Conservation (phyloP, 2,113 vertebrate genomes). For the Callipepla squamata region DNA sequence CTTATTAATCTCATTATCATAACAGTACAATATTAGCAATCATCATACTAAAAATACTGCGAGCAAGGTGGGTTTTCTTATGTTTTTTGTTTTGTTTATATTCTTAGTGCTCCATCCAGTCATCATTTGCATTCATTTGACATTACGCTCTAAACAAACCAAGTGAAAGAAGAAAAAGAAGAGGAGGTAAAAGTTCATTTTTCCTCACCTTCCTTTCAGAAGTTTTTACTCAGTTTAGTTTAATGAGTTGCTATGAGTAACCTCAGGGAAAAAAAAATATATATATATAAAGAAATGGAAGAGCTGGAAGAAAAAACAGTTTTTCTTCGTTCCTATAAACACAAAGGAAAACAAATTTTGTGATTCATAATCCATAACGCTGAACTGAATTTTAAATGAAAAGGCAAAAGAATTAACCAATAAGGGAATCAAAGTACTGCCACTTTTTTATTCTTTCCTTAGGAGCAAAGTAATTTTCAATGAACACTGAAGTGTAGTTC, state of each 20-base stretch:
- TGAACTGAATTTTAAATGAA: background rate
- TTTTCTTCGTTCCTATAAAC: background rate
- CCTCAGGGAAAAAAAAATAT: background rate
- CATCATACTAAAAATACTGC: background rate
- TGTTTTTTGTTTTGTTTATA: background rate
- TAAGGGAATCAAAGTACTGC: background rate
- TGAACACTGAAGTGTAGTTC: background rate
- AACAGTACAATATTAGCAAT: background rate
- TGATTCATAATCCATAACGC: background rate
- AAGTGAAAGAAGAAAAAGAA: background rate
- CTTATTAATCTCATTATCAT: background rate
- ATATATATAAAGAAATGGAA: rapidly evolving
- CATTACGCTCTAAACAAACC: background rate
- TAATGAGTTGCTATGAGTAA: background rate
- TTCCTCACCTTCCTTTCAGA: background rate
- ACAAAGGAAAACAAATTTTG: background rate
- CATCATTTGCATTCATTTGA: background rate
- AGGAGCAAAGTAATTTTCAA: background rate
- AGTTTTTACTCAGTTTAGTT: background rate
- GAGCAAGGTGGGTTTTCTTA: background rate
- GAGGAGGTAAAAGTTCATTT: background rate
- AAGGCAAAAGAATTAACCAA: background rate
- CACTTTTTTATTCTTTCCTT: background rate
- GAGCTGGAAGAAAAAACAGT: background rate
- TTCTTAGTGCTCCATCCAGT: background rate